Conservation (phyloP, 1,140 invertebrate genomes). For the Drosophila repletoides region DNA sequence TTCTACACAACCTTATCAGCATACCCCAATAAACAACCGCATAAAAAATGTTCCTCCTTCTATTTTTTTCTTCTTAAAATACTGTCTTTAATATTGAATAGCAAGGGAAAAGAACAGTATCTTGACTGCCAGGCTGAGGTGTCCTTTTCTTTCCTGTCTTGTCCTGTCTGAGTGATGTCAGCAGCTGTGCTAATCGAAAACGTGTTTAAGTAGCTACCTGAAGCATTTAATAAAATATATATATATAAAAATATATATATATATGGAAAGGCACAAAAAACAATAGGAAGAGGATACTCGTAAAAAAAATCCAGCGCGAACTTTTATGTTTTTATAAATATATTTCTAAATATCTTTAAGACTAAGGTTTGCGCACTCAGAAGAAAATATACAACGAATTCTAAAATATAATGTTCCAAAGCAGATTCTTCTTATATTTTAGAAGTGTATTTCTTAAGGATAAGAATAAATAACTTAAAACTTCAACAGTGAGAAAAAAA, state of each 20-base stretch:
- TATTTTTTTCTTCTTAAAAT: slow-evolving; percentile 36
- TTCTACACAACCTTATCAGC: slow-evolving; percentile 50
- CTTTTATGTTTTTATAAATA: too few species aligned
- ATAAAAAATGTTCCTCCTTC: slow-evolving; percentile 36
- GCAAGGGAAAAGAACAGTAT: not conserved
- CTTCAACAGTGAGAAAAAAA: too few species aligned
- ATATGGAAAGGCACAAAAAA: not conserved
- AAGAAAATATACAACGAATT: too few species aligned
- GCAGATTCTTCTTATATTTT: too few species aligned
- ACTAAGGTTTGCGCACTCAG: too few species aligned
- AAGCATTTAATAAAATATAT: slow-evolving; percentile 71
- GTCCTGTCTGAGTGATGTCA: slow-evolving; percentile 34
- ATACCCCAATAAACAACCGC: slow-evolving; percentile 49
- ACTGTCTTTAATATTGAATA: slow-evolving; percentile 35
- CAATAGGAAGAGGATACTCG: too few species aligned
- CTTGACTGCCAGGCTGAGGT: slow-evolving; percentile 1
- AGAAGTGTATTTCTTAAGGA: too few species aligned
- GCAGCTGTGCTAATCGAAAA: slow-evolving; percentile 74
- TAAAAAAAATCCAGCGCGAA: too few species aligned
- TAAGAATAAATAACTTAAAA: too few species aligned
- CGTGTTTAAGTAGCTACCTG: slow-evolving; percentile 78
- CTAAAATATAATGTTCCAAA: too few species aligned
- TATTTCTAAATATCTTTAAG: too few species aligned
- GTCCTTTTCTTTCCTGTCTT: not conserved
- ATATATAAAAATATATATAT: slow-evolving; percentile 42